Evolutionary conservation across 2,113 vertebrate genomes (phyloP), one percentile per base, ranked within the genome.

Genomic region (Plecotus auritus): DNA sequence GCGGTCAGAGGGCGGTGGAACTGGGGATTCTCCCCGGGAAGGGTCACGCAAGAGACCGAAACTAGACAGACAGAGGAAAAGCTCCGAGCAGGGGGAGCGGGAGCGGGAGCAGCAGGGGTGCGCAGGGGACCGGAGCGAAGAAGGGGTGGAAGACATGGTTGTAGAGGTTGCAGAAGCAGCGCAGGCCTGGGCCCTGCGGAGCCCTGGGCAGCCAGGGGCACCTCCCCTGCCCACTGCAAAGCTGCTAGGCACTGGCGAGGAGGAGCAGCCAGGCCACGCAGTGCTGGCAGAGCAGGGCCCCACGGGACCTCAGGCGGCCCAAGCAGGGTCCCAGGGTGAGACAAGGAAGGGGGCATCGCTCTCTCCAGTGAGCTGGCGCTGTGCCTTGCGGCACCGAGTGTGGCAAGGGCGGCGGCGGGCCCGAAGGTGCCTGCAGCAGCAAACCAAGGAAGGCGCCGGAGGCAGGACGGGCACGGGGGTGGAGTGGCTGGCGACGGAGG

Each of bases 381-480:
- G 99, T 61, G 51, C 85, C 45, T 95, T 98, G 3, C 98, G 97
- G 85, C 99, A 99, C 96, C 91, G 35, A 0, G 98, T 99, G 66
- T 99, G 99, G 99, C 98, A 98, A 0, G 99, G 99, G 20, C 98
- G 99, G 4, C 98, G 99, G 40, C 99, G 98, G 35, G 97, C 99
- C 17, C 98, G 99, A 32, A 97, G 99, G 13, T 98, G 98, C 77
- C 78, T 99, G 66, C 95, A 96, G 92, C 87, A 95, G 4, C 78
- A 80, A 4, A 45, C 45, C 5, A 97, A 97, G 83, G 69, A 86
- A 0, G 92, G 93, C 14, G 45, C 35, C 3, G 54, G 40, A 40
- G 45, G 23, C 1, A 1, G 70, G 9, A 32, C 83, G 18, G 32
- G 64, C 51, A 3, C 61, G 0, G 88, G 98, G 97, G 8, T 98